Conservation (phyloP, 35 echinoderm and acorn worm genomes). For the Diadema setosum region DNA sequence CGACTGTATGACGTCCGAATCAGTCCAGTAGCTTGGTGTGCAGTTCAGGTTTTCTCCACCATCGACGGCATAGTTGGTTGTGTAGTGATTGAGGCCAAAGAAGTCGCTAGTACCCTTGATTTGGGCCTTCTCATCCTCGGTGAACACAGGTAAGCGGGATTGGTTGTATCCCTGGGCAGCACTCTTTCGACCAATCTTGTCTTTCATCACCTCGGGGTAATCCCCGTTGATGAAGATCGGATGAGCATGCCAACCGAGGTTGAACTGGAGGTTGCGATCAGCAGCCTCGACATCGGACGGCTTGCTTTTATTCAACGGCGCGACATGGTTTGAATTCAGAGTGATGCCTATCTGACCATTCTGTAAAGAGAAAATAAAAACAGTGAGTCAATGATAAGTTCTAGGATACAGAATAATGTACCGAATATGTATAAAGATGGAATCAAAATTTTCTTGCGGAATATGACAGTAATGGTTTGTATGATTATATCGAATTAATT, state of each 20-base stretch:
- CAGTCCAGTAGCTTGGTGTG: not conserved
- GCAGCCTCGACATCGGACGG: constrained; percentile 52
- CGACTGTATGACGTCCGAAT: constrained; percentile 43
- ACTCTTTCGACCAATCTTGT: constrained; percentile 67
- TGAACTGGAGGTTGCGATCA: constrained; percentile 73
- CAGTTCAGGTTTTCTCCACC: not conserved
- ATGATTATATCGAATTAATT: too few species aligned
- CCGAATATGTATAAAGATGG: too few species aligned
- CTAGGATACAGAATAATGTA: too few species aligned
- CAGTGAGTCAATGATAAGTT: too few species aligned
- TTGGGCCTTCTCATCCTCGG: constrained; percentile 61
- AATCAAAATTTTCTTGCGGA: too few species aligned
- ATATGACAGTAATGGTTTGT: too few species aligned
- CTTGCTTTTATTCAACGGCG: not conserved
- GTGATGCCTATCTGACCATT: constrained; percentile 44
- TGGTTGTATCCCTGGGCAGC: constrained; percentile 34
- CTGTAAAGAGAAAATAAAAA: not conserved
- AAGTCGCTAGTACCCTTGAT: constrained; percentile 69
- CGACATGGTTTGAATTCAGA: constrained; percentile 54
- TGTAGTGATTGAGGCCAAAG: constrained; percentile 65
- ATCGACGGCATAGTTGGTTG: not conserved
- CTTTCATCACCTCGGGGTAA: constrained; percentile 91
- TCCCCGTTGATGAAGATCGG: constrained; percentile 85
- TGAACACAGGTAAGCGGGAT: constrained; percentile 77
- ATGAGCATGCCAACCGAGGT: constrained; percentile 88